Percentiles rank a stretch among this genome's conserved stretches.
Evolutionary conservation across 2,797 vertebrate species (phyloP).

Genomic region (Harpagifer antarcticus): DNA sequence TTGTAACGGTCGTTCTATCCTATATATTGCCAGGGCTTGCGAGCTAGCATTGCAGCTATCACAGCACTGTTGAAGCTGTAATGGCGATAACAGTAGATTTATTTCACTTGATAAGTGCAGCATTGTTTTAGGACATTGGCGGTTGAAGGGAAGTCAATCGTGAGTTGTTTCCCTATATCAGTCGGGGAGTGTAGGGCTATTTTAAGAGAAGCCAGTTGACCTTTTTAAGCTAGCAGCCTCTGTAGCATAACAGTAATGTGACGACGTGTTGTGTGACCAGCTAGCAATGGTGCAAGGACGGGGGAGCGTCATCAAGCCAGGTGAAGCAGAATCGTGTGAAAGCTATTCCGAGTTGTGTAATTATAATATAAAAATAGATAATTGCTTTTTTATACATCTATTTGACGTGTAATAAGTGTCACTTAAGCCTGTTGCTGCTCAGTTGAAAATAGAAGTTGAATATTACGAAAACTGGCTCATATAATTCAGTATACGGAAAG

Average conservation of each 20-base stretch:
- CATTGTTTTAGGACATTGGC: not conserved
- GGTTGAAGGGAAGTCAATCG: accelerated
- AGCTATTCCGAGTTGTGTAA: not conserved
- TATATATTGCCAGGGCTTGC: constrained; percentile 16
- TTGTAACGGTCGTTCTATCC: not conserved
- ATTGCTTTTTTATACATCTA: accelerated
- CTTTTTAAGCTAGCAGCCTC: constrained; percentile 49
- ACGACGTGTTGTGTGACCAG: constrained; percentile 77
- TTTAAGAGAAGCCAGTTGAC: constrained; percentile 28
- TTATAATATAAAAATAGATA: not conserved
- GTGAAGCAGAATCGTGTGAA: constrained; percentile 58
- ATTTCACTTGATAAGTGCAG: constrained; percentile 9
- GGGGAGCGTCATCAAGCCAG: constrained; percentile 72
- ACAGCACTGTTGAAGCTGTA: constrained; percentile 1
- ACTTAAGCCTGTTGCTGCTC: not conserved
- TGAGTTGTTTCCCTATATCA: not conserved
- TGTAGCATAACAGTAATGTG: constrained; percentile 58
- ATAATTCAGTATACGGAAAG: constrained; percentile 24
- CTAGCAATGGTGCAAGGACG: constrained; percentile 78
- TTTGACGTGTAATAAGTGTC: not conserved
- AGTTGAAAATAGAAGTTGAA: constrained; percentile 9
- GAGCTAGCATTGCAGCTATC: constrained; percentile 65
- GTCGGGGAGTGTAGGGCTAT: not conserved
- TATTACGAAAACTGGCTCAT: constrained; percentile 7
- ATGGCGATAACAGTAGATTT: constrained; percentile 37